Evolutionary conservation across 2,797 vertebrate species (phyloP), one percentile per base, ranked within the genome.

Genomic region (Galagoides demidoff): DNA sequence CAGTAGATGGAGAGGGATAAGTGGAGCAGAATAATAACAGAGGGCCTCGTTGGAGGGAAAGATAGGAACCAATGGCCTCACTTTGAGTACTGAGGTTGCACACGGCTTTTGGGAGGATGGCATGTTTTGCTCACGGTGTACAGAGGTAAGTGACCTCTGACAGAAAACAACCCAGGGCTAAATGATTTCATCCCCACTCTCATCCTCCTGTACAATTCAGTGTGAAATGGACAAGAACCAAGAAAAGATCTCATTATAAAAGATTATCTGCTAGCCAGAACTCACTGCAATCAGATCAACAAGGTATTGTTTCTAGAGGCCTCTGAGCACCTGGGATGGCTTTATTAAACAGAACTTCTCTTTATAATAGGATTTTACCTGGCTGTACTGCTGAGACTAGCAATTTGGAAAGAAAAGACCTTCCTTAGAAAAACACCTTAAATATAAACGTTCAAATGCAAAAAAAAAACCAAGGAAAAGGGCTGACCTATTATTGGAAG

Each of bases 331-430:
- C 90, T 79, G 74, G 37, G 29, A 64, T 7, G 3, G 63, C 74
- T 92, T 57, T 45, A 68, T 89, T 55, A 93, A 93, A 95, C 77
- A 96, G 90, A 97, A 78, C 49, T 57, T 78, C 43, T 86, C 94
- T 94, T 95, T 97, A 86, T 97, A 49, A 76, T 29, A 82, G 66
- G 71, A 92, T 96, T 87, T 96, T 66, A 89, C 92, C 74, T 87
- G 55, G 57, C 77, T 87, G 43, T 45, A 91, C n/a, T 79, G 93
- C 61, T 77, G 49, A 89, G 85, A 84, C 8, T 3, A 94, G 39
- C 68, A 95, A 57, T 63, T 95, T 77, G 43, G 66, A 74, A 94
- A 89, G 71, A 55, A 85, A 73, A 76, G 34, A 59, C 3, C 3
- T 61, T 70, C 23, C 34, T 89, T n/a, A 84, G 23, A 74, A 91